phyloP scores from a whole-genome alignment of 1,140 invertebrate genomes.

The Lethocerus indicus region DNA sequence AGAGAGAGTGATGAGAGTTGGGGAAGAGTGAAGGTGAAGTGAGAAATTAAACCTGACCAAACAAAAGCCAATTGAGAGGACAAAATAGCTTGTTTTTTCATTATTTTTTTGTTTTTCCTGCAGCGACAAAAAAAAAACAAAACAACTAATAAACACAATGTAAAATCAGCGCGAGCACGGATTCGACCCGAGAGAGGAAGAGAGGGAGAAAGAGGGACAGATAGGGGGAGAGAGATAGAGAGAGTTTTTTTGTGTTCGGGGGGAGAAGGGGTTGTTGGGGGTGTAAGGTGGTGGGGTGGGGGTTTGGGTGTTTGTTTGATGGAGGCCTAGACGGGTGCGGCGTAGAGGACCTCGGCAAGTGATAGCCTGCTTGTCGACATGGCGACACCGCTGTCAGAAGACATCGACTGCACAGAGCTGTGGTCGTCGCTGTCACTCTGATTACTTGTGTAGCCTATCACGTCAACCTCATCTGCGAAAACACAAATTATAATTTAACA shows the following conservation, averaged over 20 bases:
- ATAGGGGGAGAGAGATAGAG: too few species aligned
- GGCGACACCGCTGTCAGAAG: constrained; percentile 60
- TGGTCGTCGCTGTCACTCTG: constrained; percentile 73
- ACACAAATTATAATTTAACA: constrained; percentile 17
- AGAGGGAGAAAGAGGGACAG: too few species aligned
- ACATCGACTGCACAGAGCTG: constrained; percentile 53
- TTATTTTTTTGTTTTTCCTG: too few species aligned
- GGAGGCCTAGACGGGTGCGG: not conserved
- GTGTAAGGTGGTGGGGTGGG: not conserved
- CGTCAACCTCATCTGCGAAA: constrained; percentile 71
- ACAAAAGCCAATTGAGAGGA: too few species aligned
- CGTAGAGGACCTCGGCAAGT: constrained; percentile 29
- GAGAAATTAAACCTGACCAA: not conserved
- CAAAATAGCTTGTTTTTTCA: too few species aligned
- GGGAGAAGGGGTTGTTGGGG: not conserved
- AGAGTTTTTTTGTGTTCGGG: too few species aligned
- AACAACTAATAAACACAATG: too few species aligned
- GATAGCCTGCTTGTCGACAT: constrained; percentile 52
- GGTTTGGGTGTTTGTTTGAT: not conserved
- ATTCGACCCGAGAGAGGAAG: too few species aligned
- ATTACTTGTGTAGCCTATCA: constrained; percentile 70
- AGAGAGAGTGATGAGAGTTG: not conserved
- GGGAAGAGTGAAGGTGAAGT: not conserved
- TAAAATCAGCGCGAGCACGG: too few species aligned
- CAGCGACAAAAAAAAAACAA: too few species aligned